A percentile compares a stretch with the other conserved stretches of the same genome.
Conservation (phyloP, 2,888 invertebrate species). For the Ischnura elegans region DNA sequence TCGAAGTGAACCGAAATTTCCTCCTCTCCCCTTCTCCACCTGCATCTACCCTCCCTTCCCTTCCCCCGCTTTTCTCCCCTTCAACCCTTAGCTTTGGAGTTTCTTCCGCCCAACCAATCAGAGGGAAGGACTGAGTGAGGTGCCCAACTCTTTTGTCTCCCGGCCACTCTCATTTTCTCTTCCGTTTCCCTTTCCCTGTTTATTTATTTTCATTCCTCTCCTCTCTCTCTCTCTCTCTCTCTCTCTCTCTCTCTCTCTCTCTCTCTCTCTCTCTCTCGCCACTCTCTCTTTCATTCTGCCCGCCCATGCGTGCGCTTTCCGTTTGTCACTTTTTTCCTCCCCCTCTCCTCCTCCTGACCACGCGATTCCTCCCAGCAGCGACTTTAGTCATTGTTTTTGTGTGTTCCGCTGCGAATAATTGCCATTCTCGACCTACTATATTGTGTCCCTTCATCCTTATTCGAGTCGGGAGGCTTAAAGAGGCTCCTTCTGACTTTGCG, state of each 20-base stretch:
- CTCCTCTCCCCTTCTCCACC: neutral
- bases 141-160: neutral
- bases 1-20: too few species aligned
- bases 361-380: too few species aligned
- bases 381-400: too few species aligned
- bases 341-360: too few species aligned
- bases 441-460: too few species aligned
- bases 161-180: conserved; percentile 7
- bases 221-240: too few species aligned
- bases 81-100: neutral
- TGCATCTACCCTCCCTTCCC: neutral
- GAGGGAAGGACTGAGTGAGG: neutral
- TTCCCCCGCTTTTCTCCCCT: neutral
- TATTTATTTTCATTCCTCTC: neutral
- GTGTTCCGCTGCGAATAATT: too few species aligned
- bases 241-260: too few species aligned
- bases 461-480: too few species aligned
- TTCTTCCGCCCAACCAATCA: neutral
- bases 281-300: neutral
- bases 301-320: neutral
- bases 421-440: too few species aligned
- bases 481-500: too few species aligned
- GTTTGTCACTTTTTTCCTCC: neutral
- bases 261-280: too few species aligned
- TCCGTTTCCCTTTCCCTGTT: neutral